Conservation (phyloP, 1,140 invertebrate genomes). For the Zaprionus nigranus region DNA sequence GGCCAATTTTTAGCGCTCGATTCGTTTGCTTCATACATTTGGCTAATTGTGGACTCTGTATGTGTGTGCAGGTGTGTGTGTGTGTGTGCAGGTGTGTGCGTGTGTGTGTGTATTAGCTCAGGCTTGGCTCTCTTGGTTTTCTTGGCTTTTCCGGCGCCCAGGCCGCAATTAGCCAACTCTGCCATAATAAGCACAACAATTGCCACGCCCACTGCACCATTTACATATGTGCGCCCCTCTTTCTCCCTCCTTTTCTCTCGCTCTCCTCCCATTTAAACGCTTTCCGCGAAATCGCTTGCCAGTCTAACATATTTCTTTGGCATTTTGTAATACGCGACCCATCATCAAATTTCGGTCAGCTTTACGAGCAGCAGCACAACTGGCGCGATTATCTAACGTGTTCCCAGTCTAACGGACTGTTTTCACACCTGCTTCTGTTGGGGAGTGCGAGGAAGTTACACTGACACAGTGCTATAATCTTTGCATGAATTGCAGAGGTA, state of each 20-base stretch:
- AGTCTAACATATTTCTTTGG: not conserved
- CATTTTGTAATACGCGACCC: slow-evolving; percentile 9
- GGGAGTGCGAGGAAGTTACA: not conserved
- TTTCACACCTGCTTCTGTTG: not conserved
- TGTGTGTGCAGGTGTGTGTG: not conserved
- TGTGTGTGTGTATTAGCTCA: slow-evolving; percentile 47
- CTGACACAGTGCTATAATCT: not conserved
- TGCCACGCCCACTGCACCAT: slow-evolving; percentile 24
- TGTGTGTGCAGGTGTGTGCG: slow-evolving; percentile 45
- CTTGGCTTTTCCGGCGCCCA: slow-evolving; percentile 37
- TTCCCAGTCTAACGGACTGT: not conserved
- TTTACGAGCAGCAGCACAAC: not conserved
- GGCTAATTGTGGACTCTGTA: slow-evolving; percentile 59
- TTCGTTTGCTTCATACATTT: slow-evolving; percentile 49
- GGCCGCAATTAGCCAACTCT: slow-evolving; percentile 66
- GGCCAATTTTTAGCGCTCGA: slow-evolving; percentile 29
- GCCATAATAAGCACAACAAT: slow-evolving; percentile 40
- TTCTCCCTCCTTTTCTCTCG: not conserved
- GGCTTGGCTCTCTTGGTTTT: slow-evolving; percentile 35
- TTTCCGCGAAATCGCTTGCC: slow-evolving; percentile 19
- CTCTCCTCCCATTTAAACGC: slow-evolving; percentile 1
- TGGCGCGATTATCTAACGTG: not conserved
- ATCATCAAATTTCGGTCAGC: slow-evolving; percentile 13
- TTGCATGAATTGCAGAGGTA: no score
- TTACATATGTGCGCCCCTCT: slow-evolving; percentile 3